Base-by-base conservation (phyloP, 2,113 vertebrate genomes). In the Ranitomeya variabilis region DNA sequence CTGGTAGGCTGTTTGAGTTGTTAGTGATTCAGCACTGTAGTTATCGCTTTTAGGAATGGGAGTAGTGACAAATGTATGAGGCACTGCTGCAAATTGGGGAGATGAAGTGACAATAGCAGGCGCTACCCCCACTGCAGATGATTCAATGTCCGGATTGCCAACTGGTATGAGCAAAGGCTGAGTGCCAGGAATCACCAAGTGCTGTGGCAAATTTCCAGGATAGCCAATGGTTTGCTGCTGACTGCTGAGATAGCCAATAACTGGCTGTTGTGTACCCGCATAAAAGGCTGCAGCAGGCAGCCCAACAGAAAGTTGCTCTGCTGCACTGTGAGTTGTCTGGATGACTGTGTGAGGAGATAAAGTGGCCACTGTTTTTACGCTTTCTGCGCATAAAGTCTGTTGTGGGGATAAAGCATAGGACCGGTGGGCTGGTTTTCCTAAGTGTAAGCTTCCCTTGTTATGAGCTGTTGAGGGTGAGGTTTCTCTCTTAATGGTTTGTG, bases 121-220 rank as follows among this genome's bases (percentile, higher is more conserved):
- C n/a, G 95, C 88, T 83, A 96, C 93, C 59, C 91, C 89, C 76
- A 96, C 93, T 45, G 91, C 97, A 1, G 93, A 95, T 23, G 91
- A 95, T 93, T 96, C 96, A 1, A 95, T 90, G 7, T 96, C 96
- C 0, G 95, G 76, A 6, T 92, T 90, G 77, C 97, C 95, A 0
- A 99, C 97, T 0, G 98, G 98, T 90, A 99, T 98, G 91, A 99
- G 97, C 91, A 99, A 94, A 18, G 96, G 97, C 92, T 98, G 97
- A 76, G 96, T 90, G 86, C 97, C 97, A 0, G 98, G 97, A 93
- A 99, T 98, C 91, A 99, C 96, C 93, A 99, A 94, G 94, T 99
- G 98, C 92, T 97, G 98, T 0, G 97, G 95, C 87, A 99, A 95
- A 93, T 94, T 92, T 93, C 96, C 83, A 31, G 96, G 97, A 86